Evolutionary conservation across 2,113 vertebrate species (phyloP).

Genomic region (Daubentonia madagascariensis): DNA sequence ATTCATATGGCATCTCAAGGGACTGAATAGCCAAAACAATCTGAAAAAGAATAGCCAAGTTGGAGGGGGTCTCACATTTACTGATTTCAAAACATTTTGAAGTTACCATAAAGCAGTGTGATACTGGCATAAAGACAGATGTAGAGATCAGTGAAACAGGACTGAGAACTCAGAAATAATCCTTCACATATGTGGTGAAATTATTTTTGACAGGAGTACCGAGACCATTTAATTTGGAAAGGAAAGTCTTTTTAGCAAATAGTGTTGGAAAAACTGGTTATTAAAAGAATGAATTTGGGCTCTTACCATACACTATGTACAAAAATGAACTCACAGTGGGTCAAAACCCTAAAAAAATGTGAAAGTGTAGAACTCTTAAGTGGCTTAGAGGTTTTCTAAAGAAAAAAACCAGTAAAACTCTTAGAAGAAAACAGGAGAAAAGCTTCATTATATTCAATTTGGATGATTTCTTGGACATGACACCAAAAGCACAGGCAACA

Average conservation of each 20-base stretch:
- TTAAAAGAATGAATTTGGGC: neutral
- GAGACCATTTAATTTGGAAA: neutral
- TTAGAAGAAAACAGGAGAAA: neutral
- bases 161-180: neutral
- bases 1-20: neutral
- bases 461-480: neutral
- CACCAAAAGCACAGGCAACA: neutral
- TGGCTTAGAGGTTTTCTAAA: too few relatives aligned
- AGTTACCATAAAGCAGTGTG: neutral
- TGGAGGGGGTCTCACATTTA: neutral
- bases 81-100: neutral
- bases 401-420: too few relatives aligned
- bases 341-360: neutral
- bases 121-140: neutral
- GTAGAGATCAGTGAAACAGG: neutral
- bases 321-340: neutral
- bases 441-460: neutral
- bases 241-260: neutral
- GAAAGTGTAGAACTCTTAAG: neutral
- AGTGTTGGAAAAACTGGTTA: neutral
- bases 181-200: neutral
- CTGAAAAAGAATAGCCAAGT: neutral
- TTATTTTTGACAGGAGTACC: neutral
- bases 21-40: neutral
- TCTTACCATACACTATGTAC: neutral